phyloP scores from a whole-genome alignment of 2,888 invertebrate genomes.

The Zaprionus lineosus region DNA sequence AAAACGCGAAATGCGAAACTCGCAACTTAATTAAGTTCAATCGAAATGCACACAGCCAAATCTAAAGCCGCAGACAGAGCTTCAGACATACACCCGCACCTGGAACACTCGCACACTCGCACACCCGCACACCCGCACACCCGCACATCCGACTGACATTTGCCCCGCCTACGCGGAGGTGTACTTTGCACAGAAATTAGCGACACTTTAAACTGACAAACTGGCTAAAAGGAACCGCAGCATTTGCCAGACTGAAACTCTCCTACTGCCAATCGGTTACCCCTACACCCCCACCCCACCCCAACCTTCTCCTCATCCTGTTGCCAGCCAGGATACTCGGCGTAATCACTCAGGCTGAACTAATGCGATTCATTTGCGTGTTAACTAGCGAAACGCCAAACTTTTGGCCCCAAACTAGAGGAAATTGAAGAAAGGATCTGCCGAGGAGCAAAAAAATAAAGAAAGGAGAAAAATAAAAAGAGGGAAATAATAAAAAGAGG shows the following conservation, averaged over 20 bases:
- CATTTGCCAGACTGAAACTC: constrained; percentile 36
- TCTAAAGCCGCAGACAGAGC: constrained; percentile 51
- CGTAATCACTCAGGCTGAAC: constrained; percentile 55
- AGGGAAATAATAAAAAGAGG: no score
- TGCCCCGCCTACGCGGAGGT: constrained; percentile 38
- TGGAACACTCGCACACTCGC: neutral
- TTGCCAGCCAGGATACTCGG: constrained; percentile 9
- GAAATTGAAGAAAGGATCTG: no score
- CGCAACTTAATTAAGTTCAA: constrained; percentile 60
- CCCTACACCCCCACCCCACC: neutral
- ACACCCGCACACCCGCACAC: neutral
- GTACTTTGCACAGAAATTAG: constrained; percentile 62
- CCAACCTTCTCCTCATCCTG: constrained; percentile 4
- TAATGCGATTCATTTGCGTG: constrained; percentile 67
- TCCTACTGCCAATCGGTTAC: constrained; percentile 19
- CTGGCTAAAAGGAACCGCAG: constrained; percentile 31
- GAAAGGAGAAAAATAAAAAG: neutral
- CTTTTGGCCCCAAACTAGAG: constrained; percentile 23
- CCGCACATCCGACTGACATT: no score
- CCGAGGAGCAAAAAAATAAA: neutral
- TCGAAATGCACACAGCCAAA: constrained; percentile 26
- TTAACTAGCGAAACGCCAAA: constrained; percentile 57
- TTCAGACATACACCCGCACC: constrained; percentile 15
- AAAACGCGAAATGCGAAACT: no score
- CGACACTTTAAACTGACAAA: constrained; percentile 47